Percentiles rank a stretch among this genome's conserved stretches.
These are phyloP conservation scores for Lampris incognitus DNA, from an alignment of 2,113 vertebrate species.

Conservation along the genomic window DNA sequence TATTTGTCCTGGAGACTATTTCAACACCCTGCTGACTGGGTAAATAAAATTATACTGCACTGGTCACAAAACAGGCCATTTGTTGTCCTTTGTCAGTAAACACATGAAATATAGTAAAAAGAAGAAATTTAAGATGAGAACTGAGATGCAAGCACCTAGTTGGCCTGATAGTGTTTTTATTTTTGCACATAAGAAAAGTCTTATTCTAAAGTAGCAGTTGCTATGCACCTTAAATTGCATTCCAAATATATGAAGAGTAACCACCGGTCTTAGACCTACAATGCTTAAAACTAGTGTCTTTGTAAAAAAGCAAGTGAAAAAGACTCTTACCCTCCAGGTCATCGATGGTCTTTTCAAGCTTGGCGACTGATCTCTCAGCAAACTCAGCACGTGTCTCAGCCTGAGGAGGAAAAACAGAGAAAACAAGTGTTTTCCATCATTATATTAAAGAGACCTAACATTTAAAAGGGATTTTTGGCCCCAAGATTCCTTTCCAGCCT, in stretches of 20 bases:
- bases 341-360: slow-evolving; percentile 99
- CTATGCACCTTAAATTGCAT: not conserved
- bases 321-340: slow-evolving; percentile 95
- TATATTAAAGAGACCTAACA: not conserved
- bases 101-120: not conserved
- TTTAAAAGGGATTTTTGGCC: too few species aligned
- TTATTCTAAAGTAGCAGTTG: not conserved
- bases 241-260: not conserved
- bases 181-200: too few species aligned
- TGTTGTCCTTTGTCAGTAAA: not conserved
- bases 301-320: slow-evolving; percentile 35
- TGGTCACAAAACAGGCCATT: not conserved
- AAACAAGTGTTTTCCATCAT: slow-evolving; percentile 21
- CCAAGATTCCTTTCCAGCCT: too few species aligned
- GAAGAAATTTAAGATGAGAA: not conserved
- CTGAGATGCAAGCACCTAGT: not conserved
- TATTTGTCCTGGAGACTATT: slow-evolving; percentile 17
- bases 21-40: slow-evolving; percentile 8
- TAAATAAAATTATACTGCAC: slow-evolving; percentile 14
- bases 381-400: slow-evolving; percentile 99
- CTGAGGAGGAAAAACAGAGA: slow-evolving; percentile 72
- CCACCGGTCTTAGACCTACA: not conserved
- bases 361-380: slow-evolving; percentile 97
- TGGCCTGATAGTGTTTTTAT: too few species aligned
- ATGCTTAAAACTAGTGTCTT: not conserved